Conservation (phyloP, 2,113 vertebrate genomes). For the Scophthalmus maximus region DNA sequence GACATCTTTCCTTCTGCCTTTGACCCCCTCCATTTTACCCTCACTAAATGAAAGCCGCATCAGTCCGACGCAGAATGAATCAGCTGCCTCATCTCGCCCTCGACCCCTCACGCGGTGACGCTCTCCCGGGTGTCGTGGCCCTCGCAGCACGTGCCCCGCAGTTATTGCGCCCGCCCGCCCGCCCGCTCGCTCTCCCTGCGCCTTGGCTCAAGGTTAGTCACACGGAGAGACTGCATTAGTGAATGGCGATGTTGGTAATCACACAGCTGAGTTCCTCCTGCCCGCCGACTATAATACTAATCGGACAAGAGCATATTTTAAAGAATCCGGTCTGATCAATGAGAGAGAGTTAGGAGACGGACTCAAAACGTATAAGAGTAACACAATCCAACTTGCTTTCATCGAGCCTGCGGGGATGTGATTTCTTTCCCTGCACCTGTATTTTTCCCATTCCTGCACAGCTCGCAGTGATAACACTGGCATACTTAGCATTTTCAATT, state of each 20-base stretch:
- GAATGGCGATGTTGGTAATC: constrained; percentile 21
- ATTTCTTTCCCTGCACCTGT: no score
- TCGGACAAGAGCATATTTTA: neutral
- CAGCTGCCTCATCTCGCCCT: constrained; percentile 18
- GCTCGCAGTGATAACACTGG: no score
- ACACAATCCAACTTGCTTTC: no score
- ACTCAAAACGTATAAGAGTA: no score
- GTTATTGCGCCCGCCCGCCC: constrained; percentile 19
- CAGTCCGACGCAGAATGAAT: constrained; percentile 34
- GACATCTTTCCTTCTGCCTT: constrained; percentile 6
- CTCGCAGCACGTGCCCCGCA: neutral
- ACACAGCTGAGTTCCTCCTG: constrained; percentile 14
- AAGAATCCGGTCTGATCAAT: no score
- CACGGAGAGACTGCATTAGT: constrained; percentile 13
- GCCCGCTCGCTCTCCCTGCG: constrained; percentile 1
- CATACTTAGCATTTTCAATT: no score
- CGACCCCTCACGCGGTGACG: constrained; percentile 20
- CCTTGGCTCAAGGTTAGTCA: constrained; percentile 43
- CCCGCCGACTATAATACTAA: constrained; percentile 7
- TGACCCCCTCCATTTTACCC: constrained; percentile 6
- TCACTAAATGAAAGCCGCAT: constrained; percentile 34
- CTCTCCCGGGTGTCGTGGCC: constrained; percentile 28
- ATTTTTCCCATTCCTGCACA: no score
- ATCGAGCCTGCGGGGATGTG: no score
- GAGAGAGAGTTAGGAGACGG: no score